phyloP scores from a whole-genome alignment of 2,888 invertebrate species.

The Spatulosminthurus flaviceps region DNA sequence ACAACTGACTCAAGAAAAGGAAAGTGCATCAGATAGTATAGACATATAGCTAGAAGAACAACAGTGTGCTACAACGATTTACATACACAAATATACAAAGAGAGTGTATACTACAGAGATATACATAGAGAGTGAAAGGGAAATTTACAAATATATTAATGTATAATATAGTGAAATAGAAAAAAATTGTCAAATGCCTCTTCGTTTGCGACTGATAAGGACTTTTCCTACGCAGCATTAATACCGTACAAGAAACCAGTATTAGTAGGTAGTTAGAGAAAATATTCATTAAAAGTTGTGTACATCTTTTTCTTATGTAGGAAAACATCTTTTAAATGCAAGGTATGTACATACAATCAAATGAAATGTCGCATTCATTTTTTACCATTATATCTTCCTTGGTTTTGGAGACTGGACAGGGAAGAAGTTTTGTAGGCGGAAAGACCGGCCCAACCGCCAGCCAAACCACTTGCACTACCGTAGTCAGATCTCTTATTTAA shows the following conservation, averaged over 20 bases:
- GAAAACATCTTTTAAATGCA: too few species aligned
- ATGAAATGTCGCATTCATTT: background rate
- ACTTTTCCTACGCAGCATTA: conserved; percentile 19
- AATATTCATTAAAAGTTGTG: background rate
- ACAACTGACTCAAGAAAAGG: background rate
- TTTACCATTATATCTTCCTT: conserved; percentile 52
- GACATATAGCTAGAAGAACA: background rate
- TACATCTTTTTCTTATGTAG: too few species aligned
- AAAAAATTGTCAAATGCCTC: conserved; percentile 23
- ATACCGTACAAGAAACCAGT: conserved; percentile 2
- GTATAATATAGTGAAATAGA: background rate
- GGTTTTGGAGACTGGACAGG: conserved; percentile 68
- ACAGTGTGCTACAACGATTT: background rate
- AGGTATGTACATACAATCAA: too few species aligned
- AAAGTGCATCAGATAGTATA: conserved; percentile 3
- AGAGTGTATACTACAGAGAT: background rate
- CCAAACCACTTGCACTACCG: conserved; percentile 70
- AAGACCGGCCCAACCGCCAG: conserved; percentile 73
- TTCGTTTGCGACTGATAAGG: conserved; percentile 18
- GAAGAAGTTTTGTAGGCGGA: conserved; percentile 85
- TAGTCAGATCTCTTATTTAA: conserved; percentile 58
- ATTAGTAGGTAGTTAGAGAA: background rate
- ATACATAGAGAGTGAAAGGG: background rate
- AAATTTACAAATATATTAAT: background rate
- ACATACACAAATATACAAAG: background rate